Conservation (phyloP, 2,113 vertebrate genomes). For the Phocoena phocoena region DNA sequence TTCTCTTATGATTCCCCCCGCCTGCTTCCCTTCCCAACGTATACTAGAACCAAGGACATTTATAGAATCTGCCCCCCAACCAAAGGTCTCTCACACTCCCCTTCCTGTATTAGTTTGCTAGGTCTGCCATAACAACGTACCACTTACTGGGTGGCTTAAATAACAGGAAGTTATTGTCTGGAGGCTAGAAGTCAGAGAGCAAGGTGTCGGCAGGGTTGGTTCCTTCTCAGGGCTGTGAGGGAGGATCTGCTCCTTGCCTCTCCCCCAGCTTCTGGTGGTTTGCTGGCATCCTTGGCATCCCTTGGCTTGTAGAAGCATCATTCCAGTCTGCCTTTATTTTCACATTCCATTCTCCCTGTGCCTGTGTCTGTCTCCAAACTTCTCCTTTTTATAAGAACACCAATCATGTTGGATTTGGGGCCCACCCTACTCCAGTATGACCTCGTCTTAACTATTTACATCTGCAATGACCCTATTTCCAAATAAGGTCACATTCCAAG, state of each 20-base stretch:
- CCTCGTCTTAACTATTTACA: not conserved
- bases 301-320: not conserved
- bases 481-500: not conserved
- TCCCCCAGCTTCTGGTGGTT: not conserved
- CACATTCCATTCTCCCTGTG: not conserved
- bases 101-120: not conserved
- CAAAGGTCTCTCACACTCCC: not conserved
- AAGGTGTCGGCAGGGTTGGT: not conserved
- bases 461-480: not conserved
- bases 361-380: not conserved
- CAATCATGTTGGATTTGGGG: not conserved
- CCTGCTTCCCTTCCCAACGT: not conserved
- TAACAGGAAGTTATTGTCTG: not conserved
- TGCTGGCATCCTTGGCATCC: not conserved
- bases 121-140: not conserved
- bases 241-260: not conserved
- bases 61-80: too few relatives aligned
- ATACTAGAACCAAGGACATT: not conserved
- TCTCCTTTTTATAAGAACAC: not conserved
- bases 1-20: not conserved
- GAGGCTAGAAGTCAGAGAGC: not conserved
- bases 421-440: not conserved
- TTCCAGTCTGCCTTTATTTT: not conserved
- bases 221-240: not conserved
- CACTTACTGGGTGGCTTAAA: too few relatives aligned